Base-by-base conservation (phyloP, 1,140 invertebrate genomes). In the Nasonia longicornis region DNA sequence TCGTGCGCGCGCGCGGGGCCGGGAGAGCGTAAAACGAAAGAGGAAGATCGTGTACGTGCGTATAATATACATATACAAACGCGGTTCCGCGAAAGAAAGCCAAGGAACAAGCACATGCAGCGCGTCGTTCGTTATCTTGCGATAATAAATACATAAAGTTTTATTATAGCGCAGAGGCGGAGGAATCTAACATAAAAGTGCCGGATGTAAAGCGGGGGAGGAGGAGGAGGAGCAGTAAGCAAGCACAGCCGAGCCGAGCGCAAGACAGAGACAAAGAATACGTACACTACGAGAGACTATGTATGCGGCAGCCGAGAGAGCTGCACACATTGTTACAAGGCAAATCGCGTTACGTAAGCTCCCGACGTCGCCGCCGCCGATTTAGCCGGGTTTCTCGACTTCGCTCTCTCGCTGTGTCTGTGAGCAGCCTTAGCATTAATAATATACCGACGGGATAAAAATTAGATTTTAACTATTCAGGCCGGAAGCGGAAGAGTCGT, bases 261-360 rank as follows among this genome's bases (percentile, higher is more conserved):
- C 22, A 48, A 82, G 77, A 80, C 83, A 84, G 77, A 84, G 85
- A 83, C 74, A 73, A 70, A 78, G 38, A 80, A 83, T 66, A 81
- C 71, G 52, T 66, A 64, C 77, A 81, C 79, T 20, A n/a, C 35
- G 58, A 8, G 42, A 52, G 22, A 58, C 29, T 74, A 31, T 74
- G 10, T 42, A 42, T 42, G 63, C n/a, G 45, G 73, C 45, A 22
- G n/a, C 63, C 64, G 73, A 73, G 22, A 29, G 12, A 26, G 64
- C 22, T 26, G 42, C 64, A 79, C 74, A 83, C 83, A 84, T 81
- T 81, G 74, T 77, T 90, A 89, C 89, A 89, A 90, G 87, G 89
- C 88, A 88, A 90, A 90, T 88, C 84, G 88, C 87, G 87, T 90
- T 90, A 87, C 88, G 88, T 86, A 90, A 90, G 84, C 83, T 58